These are phyloP conservation scores for Argyresthia goedartella DNA, from an alignment of 2,888 invertebrate genomes.

Conservation along the genomic window DNA sequence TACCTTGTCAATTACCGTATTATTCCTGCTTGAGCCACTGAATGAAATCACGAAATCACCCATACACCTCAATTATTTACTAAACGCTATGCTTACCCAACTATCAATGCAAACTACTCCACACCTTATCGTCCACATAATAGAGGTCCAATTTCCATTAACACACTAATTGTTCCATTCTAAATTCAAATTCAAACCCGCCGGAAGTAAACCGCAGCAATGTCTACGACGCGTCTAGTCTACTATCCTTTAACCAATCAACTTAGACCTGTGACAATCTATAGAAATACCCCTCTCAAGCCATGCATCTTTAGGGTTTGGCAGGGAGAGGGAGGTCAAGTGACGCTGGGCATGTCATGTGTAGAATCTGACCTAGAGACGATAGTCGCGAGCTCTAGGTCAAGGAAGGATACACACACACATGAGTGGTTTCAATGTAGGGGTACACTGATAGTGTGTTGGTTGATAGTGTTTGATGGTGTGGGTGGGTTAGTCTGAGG, in stretches of 20 bases:
- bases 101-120: neutral
- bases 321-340: conserved; percentile 21
- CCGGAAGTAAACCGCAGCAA: conserved; percentile 1
- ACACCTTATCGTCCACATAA: neutral
- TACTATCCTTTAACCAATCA: conserved; percentile 30
- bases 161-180: neutral
- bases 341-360: conserved; percentile 33
- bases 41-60: too few relatives aligned
- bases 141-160: neutral
- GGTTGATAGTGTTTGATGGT: conserved; percentile 4
- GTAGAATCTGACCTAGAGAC: conserved; percentile 66
- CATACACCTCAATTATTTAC: neutral
- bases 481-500: conserved; percentile 6
- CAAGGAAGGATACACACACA: conserved; percentile 68
- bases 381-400: conserved; percentile 62
- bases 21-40: too few relatives aligned
- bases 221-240: conserved; percentile 62
- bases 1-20: too few relatives aligned
- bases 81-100: neutral
- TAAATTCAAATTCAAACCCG: conserved; percentile 1
- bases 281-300: conserved; percentile 27
- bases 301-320: conserved; percentile 8
- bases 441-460: neutral
- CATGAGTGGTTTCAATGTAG: conserved; percentile 19
- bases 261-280: conserved; percentile 25